Percentiles rank a stretch among this genome's conserved stretches.
phyloP scores from a whole-genome alignment of 2,888 invertebrate species.

The Macropis europaea region DNA sequence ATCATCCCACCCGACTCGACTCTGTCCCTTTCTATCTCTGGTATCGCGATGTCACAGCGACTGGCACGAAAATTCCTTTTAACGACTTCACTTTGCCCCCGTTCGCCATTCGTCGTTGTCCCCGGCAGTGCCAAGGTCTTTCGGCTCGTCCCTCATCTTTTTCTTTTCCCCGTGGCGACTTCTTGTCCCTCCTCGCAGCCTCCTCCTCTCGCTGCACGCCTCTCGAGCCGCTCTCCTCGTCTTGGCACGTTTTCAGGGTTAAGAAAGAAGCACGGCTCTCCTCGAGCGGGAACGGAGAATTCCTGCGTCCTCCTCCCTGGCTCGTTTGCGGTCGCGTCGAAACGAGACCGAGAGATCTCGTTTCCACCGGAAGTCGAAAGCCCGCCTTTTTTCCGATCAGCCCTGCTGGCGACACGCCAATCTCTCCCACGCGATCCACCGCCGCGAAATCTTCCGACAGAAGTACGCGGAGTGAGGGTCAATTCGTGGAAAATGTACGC shows the following conservation, averaged over 20 bases:
- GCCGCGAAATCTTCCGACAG: neutral
- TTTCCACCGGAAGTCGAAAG: conserved; percentile 55
- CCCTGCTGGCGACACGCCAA: conserved; percentile 40
- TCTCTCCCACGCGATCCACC: conserved; percentile 7
- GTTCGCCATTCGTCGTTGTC: conserved; percentile 48
- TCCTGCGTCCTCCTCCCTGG: neutral
- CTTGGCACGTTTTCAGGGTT: conserved; percentile 64
- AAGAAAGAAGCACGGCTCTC: conserved; percentile 43
- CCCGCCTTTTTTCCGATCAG: conserved; percentile 37
- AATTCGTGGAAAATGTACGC: too few species aligned
- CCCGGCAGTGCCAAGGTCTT: conserved; percentile 59
- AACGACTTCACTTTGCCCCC: conserved; percentile 29
- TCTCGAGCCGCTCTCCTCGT: conserved; percentile 34
- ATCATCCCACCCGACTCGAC: too few species aligned
- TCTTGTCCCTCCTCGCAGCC: conserved; percentile 10
- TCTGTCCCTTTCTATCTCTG: too few species aligned
- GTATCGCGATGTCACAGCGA: too few species aligned
- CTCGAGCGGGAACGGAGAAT: conserved; percentile 5
- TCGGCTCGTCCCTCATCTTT: conserved; percentile 33
- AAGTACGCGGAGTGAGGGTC: too few species aligned
- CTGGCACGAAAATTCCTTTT: conserved; percentile 37
- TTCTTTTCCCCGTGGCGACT: conserved; percentile 34
- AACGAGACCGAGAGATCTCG: neutral
- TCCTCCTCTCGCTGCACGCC: conserved; percentile 21
- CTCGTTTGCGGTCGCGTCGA: neutral